Conservation (phyloP, 2,888 invertebrate species). For the Punctoribates punctum region DNA sequence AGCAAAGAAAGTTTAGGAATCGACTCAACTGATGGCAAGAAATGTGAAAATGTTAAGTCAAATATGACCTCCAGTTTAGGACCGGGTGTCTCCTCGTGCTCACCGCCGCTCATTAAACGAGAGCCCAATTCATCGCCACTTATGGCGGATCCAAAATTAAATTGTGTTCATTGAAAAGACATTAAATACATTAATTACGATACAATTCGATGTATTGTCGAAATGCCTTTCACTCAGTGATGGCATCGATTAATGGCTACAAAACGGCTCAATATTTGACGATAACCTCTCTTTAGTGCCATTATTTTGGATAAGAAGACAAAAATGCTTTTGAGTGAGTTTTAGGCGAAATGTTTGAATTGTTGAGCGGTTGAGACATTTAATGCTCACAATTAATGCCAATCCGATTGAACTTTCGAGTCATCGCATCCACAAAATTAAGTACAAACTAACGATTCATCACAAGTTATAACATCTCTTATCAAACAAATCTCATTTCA, state of each 20-base stretch:
- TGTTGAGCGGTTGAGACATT: no score
- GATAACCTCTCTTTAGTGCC: constrained; percentile 9
- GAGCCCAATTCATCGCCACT: not conserved
- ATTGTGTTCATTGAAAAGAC: not conserved
- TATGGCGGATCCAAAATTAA: constrained; percentile 5
- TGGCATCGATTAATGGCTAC: not conserved
- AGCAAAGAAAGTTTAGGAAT: not conserved
- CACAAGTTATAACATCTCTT: no score
- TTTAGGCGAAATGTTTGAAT: not conserved
- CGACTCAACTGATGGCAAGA: not conserved
- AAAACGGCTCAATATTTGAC: not conserved
- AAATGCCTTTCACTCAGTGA: no score
- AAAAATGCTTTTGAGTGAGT: not conserved
- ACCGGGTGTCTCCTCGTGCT: not conserved
- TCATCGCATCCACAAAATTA: no score
- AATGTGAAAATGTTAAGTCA: not conserved
- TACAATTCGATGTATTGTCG: no score
- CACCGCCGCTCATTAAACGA: not conserved
- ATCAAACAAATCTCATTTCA: no score
- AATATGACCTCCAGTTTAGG: not conserved
- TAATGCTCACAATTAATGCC: no score
- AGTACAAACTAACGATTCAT: no score
- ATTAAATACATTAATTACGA: not conserved
- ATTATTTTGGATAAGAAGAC: not conserved
- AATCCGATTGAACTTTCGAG: no score